Base-by-base conservation (phyloP, 1,140 invertebrate genomes). In the Helicoverpa armigera region DNA sequence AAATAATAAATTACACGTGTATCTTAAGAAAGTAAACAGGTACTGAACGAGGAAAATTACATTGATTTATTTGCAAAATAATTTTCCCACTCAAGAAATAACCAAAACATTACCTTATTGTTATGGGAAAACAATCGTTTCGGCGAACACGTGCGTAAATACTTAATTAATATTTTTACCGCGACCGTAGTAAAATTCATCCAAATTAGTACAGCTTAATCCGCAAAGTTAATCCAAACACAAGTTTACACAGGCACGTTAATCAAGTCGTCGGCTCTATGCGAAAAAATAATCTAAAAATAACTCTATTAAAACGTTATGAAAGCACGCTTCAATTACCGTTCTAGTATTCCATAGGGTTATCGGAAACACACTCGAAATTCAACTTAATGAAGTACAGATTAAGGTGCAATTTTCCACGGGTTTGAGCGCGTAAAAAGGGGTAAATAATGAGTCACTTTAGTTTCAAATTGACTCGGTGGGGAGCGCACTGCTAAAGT, bases 291-390 rank as follows among this genome's bases (percentile, higher is more conserved):
- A 80, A 48, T 63, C 67, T 73, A 73, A 80, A 79, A 79, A 85
- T 80, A 83, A 82, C 85, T 79, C 81, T 77, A 82, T 86, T 81
- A 86, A 83, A 85, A 80, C 65, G 61, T 79, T 83, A 79, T 83
- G 79, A 84, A 86, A 79, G 65, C 51, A 58, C 53, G 76, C 53
- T 70, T 79, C 76, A 79, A 79, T 79, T 79, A 79, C 60, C 63
- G 63, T 3, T 50, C 16, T 79, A 70, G 35, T 54, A 54, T 67
- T 78, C 29, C 56, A 16, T 16, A 48, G 75, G 76, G 16, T 23
- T 18, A 54, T 67, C 7, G 2, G n/a, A 48, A 43, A 63, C 48
- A 35, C 14, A 65, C 13, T 35, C 29, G n/a, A 79, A 75, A 53
- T 23, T 56, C 18, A 50, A 76, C 77, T 50, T 54, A 77, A 80